phyloP scores from a whole-genome alignment of 2,797 vertebrate genomes.

The Myotis vivesi region DNA sequence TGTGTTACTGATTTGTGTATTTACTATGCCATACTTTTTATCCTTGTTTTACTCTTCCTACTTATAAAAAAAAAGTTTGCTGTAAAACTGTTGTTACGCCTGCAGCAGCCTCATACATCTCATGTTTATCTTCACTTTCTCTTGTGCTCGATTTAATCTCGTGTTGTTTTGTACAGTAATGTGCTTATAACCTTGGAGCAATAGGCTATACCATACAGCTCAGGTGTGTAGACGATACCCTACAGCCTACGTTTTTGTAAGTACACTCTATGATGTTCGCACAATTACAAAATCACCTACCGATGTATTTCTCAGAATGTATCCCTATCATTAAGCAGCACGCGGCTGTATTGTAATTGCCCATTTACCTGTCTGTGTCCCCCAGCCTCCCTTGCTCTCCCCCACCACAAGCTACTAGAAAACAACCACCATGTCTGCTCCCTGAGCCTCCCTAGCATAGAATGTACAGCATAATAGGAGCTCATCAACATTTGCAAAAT shows the following conservation, averaged over 20 bases:
- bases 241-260: neutral
- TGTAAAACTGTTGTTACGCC: neutral
- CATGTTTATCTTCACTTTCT: neutral
- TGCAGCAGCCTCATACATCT: neutral
- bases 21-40: neutral
- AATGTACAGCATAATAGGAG: neutral
- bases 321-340: neutral
- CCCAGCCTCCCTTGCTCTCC: neutral
- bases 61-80: neutral
- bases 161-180: neutral
- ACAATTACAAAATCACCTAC: neutral
- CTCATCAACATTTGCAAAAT: slow-evolving; percentile 14
- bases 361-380: neutral
- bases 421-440: neutral
- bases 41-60: neutral
- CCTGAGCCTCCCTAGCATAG: neutral
- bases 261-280: neutral
- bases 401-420: neutral
- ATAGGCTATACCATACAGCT: too few relatives aligned
- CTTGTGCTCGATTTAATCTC: neutral
- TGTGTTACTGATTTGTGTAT: neutral
- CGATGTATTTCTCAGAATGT: neutral
- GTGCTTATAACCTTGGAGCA: neutral
- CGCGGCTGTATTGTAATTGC: neutral
- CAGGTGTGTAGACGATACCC: neutral